Conservation (phyloP, 2,113 vertebrate genomes). For the Eublepharis macularius region DNA sequence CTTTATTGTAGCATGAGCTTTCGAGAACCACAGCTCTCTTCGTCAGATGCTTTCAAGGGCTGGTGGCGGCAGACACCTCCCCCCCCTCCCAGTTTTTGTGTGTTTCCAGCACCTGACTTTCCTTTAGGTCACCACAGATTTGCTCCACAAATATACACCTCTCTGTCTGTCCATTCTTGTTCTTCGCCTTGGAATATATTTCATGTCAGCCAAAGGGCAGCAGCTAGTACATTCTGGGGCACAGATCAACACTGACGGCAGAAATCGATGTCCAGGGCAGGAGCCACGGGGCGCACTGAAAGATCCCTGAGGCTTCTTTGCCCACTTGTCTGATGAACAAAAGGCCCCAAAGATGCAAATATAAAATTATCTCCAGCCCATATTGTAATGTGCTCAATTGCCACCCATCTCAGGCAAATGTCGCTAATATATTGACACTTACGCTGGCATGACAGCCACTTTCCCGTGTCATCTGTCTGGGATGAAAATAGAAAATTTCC, state of each 20-base stretch:
- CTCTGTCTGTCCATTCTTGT: neutral
- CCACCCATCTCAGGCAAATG: neutral
- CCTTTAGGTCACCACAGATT: too few species aligned
- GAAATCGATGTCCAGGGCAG: too few species aligned
- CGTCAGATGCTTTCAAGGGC: too few species aligned
- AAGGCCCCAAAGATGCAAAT: neutral
- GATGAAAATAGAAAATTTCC: fast-evolving
- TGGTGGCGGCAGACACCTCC: too few species aligned
- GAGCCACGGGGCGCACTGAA: too few species aligned
- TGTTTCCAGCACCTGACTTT: too few species aligned
- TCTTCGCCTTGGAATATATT: neutral
- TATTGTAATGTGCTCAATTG: neutral
- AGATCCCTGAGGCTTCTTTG: neutral
- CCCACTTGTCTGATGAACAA: neutral
- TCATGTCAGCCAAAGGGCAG: neutral
- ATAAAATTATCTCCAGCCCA: neutral
- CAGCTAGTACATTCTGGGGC: neutral
- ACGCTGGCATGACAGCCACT: neutral
- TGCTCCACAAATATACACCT: neutral
- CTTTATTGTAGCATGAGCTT: too few species aligned
- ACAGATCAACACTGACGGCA: neutral
- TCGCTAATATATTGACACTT: neutral
- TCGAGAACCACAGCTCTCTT: too few species aligned
- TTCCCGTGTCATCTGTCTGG: fast-evolving
- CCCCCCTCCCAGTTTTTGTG: too few species aligned